Evolutionary conservation across 1,140 invertebrate genomes (phyloP), one percentile per base, ranked within the genome.

Genomic region (Caenorhabditis latens): DNA sequence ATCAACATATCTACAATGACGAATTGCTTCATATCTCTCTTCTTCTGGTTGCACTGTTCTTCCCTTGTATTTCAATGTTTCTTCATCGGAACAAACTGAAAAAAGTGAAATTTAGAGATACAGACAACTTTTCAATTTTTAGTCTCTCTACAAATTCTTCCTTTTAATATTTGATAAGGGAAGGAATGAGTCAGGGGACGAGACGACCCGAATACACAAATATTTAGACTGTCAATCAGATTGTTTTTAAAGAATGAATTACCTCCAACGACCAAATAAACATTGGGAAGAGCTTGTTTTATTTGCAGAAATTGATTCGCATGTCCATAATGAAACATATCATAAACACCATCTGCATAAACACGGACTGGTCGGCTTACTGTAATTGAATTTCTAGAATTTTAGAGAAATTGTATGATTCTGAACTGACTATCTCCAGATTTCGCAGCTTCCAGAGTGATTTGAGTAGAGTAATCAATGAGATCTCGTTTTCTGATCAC

Each of bases 221-320:
- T 32, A 32, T 32, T 32, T 32, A 32, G 32, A 32, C 2, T 32
- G 0, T 32, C 32, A 32, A 32, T 32, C 32, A 32, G 32, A 32
- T 32, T 32, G 32, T 32, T 32, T 32, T 32, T 32, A 32, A 32
- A 32, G 32, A 32, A 32, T 32, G 32, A 32, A 32, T 94, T 93
- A 97, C 97, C 96, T 94, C 98, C 98, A 90, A 99, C 97, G 90
- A 99, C 98, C 14, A 99, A 95, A 94, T 99, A 99, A 40, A 98
- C 96, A 93, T 99, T 98, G 61, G 97, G 96, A 93, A 99, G 98
- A 42, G 97, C 94, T 92, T 96, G 97, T 93, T 99, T 99, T 16
- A 97, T 98, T 94, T 99, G 98, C 95, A 98, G 96, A 57, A 99
- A 94, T 92, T 99, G 98, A 75, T 97, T 94, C 32, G 98, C 98